Evolutionary conservation across 2,797 vertebrate genomes (phyloP), one percentile per base, ranked within the genome.

Genomic region (Pelobates cultripes): DNA sequence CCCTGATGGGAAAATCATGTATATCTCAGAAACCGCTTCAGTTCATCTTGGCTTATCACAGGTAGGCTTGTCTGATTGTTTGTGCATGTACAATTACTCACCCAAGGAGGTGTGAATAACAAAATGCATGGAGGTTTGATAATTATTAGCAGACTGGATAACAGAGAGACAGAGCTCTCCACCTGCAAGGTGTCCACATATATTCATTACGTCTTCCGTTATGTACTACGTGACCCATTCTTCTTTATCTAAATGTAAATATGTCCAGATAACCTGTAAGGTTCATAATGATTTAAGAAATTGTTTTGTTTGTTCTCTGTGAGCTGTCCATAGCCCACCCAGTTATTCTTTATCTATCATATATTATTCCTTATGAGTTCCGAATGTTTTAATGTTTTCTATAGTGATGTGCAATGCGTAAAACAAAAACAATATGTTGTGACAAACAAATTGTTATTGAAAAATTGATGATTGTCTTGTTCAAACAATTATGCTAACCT

Each of bases 1-100:
- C 79, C 97, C 98, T 0, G 98, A 99, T 81, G 97, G 98, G 68
- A 99, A 99, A 90, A 99, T 99, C 86, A 99, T 99, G 98, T 99
- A 99, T 91, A 99, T 99, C 87, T 99, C 98, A 0, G 98, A 99
- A 89, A 99, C 98, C 0, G 98, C 98, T 0, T 99, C 97, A 0
- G 97, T 99, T 75, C 98, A 99, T 87, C 87, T 99, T 91, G 98
- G 97, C 72, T 92, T 99, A 89, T 99, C 98, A 47, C 97, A 99
- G 97, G 97, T 99, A 94, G 42, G 88, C 73, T 81, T 60, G 45
- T 64, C 42, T 42, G 47, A 63, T 61, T 84, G 43, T 76, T 84
- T 66, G 82, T 79, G 14, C 45, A 64, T 75, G 63, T 45, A 28
- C 45, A 17, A 64, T 71, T 66, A 84, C 73, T 71, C 57, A 70